Conservation (phyloP, 2,888 invertebrate genomes). For the Dione vanillae region DNA sequence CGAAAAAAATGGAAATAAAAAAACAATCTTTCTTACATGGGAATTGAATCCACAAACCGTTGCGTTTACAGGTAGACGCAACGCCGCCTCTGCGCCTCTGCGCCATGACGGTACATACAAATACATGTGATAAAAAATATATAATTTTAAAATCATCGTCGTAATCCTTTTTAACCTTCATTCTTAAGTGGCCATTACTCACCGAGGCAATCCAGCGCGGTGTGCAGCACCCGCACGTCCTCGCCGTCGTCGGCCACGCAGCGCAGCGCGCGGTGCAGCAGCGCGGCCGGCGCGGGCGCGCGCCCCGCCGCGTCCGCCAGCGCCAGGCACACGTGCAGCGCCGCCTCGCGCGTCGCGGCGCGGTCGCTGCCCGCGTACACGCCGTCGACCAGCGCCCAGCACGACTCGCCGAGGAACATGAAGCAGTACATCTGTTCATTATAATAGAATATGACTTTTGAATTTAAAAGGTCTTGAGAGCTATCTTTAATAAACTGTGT, state of each 20-base stretch:
- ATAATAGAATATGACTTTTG: neutral
- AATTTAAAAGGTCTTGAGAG: neutral
- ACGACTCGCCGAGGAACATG: slow-evolving; percentile 89
- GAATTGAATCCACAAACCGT: no score
- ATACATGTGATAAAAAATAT: no score
- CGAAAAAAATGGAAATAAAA: no score
- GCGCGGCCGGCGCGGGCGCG: slow-evolving; percentile 66
- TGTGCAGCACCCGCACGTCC: slow-evolving; percentile 86
- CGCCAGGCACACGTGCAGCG: slow-evolving; percentile 82
- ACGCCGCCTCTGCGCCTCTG: no score
- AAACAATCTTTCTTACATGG: no score
- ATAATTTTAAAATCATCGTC: no score
- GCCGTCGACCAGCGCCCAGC: slow-evolving; percentile 86
- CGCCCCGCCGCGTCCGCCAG: slow-evolving; percentile 79
- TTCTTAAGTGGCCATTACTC: neutral
- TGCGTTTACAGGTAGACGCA: no score
- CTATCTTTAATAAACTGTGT: neutral
- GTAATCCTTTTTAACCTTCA: no score
- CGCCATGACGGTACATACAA: no score
- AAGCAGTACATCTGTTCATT: slow-evolving; percentile 91
- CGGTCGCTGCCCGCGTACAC: slow-evolving; percentile 40
- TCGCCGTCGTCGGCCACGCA: slow-evolving; percentile 52
- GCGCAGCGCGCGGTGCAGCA: slow-evolving; percentile 63
- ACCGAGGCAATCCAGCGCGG: slow-evolving; percentile 91
- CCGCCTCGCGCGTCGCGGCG: slow-evolving; percentile 80